Base-by-base conservation (phyloP, 2,888 invertebrate species). In the Apamea monoglypha region DNA sequence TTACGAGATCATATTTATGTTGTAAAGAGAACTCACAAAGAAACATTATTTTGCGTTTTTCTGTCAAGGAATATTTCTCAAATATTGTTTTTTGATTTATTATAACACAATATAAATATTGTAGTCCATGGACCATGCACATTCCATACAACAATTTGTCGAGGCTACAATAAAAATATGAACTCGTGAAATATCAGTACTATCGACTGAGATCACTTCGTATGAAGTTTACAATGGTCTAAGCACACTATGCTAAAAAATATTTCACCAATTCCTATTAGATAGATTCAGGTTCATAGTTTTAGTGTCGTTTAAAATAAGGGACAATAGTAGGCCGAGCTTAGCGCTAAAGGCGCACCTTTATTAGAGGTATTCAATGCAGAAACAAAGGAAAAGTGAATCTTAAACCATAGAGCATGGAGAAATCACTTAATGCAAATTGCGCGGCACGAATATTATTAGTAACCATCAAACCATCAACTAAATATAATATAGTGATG, bases 141-240 rank as follows among this genome's bases (percentile, higher is more conserved):
- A n/a, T 71, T 36, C 53, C 16, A 10, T 53, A 36, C 12, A 53
- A 12, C 2, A 70, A 32, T 32, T 32, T 32, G 8, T 63, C n/a
- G 4, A 67, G 6, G 64, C 78, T 61, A 81, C 87, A 90, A 79
- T 82, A 78, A 89, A 90, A 90, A 90, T 85, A 84, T 84, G 85
- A 89, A 82, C 74, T 82, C 81, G 81, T 82, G 73, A 86, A 85
- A 82, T 83, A 88, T 90, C 91, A 91, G 91, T 91, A 91, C 87
- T 91, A 91, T 91, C 90, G 90, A 92, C 91, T 92, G 93, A 93
- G 93, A 93, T 93, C 93, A 93, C 91, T 91, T 91, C 88, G 59
- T 81, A 82, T 82, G 86, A 88, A 85, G 84, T 85, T 88, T 85
- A 75, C 86, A 85, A 85, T 85, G 86, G 84, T 85, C 79, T 76